Evolutionary conservation across 2,113 vertebrate species (phyloP).

Genomic region (Oriolus oriolus): DNA sequence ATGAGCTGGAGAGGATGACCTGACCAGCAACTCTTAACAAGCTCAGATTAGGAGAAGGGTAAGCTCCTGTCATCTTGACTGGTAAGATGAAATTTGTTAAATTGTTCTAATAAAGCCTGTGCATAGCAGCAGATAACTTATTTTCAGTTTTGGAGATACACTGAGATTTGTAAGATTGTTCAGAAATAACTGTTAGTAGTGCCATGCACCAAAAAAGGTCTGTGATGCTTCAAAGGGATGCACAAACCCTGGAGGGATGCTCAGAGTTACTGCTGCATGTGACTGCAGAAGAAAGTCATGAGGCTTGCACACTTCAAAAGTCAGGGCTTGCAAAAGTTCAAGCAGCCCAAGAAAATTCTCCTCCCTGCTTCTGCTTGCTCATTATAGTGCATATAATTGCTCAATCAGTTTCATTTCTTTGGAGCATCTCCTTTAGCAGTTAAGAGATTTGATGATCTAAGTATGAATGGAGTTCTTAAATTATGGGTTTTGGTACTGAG

Average conservation of each 20-base stretch:
- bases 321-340: not conserved
- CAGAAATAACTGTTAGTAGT: not conserved
- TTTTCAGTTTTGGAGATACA: not conserved
- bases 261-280: not conserved
- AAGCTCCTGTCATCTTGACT: not conserved
- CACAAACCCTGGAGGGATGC: not conserved
- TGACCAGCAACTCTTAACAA: not conserved
- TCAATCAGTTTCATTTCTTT: conserved; percentile 5
- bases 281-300: not conserved
- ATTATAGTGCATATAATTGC: not conserved
- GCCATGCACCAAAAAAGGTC: not conserved
- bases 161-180: not conserved
- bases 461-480: not conserved
- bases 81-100: not conserved
- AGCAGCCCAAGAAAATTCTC: not conserved
- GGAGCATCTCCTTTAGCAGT: not conserved
- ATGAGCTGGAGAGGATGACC: not conserved
- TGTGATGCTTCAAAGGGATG: not conserved
- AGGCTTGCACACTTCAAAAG: not conserved
- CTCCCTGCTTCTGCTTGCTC: not conserved
- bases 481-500: not conserved
- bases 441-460: not conserved
- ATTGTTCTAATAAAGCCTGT: not conserved
- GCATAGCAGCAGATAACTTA: not conserved
- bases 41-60: not conserved